These are phyloP conservation scores for Trimorus sp. DNA, from an alignment of 2,888 invertebrate species.

Conservation along the genomic window DNA sequence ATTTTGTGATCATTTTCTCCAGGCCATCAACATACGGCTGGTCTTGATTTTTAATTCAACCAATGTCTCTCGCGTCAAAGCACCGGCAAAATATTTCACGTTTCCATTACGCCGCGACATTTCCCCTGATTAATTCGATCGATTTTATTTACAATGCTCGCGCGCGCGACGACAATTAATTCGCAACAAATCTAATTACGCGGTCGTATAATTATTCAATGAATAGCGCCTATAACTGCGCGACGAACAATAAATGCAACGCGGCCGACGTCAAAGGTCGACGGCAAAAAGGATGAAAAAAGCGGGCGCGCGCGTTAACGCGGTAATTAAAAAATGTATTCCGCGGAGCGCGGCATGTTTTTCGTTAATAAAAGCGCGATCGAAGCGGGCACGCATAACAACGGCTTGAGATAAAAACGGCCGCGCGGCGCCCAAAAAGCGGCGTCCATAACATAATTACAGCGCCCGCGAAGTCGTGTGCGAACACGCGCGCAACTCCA, in stretches of 20 bases:
- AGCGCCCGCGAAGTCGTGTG: conserved; percentile 20
- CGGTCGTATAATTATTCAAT: conserved; percentile 29
- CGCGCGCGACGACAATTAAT: conserved; percentile 6
- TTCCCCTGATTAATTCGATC: conserved; percentile 20
- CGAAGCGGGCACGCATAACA: not conserved
- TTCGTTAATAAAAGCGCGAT: conserved; percentile 12
- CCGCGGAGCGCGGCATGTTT: conserved; percentile 11
- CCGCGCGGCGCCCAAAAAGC: conserved; percentile 23
- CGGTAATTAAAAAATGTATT: conserved; percentile 5
- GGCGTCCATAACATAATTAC: conserved; percentile 38
- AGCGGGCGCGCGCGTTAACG: no score
- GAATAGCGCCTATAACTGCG: conserved; percentile 8
- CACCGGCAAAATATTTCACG: conserved; percentile 19
- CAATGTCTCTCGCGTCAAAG: conserved; percentile 8
- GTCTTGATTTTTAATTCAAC: conserved; percentile 30
- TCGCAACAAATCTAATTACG: conserved; percentile 34
- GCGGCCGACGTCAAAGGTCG: not conserved
- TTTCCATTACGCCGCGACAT: conserved; percentile 16
- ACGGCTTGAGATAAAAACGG: conserved; percentile 15
- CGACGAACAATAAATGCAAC: not conserved
- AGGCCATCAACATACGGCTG: not conserved
- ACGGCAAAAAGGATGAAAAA: not conserved
- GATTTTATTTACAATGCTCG: conserved; percentile 31
- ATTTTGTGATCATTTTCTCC: not conserved
- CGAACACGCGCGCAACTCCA: conserved; percentile 30